Conservation (phyloP, 2,113 vertebrate species). For the Lethenteron reissneri region DNA sequence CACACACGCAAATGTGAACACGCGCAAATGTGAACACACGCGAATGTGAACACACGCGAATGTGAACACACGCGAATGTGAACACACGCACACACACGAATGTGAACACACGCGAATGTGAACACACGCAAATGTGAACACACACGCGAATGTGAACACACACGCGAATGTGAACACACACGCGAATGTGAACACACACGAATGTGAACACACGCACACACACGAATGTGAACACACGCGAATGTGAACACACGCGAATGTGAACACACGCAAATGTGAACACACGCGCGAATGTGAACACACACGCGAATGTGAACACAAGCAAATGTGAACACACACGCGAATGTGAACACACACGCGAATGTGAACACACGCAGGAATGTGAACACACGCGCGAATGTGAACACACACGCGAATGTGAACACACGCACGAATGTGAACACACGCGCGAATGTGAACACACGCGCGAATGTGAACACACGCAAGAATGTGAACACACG, state of each 20-base stretch:
- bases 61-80: neutral
- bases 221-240: neutral
- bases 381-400: neutral
- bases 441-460: neutral
- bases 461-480: neutral
- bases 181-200: no score
- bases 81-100: neutral
- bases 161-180: no score
- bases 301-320: no score
- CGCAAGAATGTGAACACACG: neutral
- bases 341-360: no score
- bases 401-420: neutral
- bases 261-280: neutral
- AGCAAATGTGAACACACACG: no score
- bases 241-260: neutral
- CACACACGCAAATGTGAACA: neutral
- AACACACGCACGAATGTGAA: neutral
- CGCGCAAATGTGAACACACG: neutral
- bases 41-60: neutral
- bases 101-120: neutral
- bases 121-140: neutral
- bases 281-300: no score
- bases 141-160: neutral
- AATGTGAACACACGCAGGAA: neutral
- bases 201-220: neutral